phyloP scores from a whole-genome alignment of 2,888 invertebrate genomes.

The Aproaerema taeniolella region DNA sequence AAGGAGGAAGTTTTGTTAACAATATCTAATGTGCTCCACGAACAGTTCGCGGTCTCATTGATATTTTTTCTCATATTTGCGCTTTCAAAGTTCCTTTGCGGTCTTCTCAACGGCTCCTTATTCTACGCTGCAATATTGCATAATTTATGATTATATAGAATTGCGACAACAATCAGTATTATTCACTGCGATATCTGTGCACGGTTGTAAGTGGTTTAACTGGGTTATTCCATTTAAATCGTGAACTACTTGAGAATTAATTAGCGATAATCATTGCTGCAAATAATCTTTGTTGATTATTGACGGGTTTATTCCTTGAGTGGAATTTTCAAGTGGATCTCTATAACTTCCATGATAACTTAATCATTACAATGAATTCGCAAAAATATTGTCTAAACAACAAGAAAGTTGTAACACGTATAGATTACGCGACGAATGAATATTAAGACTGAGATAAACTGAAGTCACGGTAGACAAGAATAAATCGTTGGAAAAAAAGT shows the following conservation, averaged over 20 bases:
- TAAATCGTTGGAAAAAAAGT: too few relatives aligned
- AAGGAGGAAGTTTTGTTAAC: constrained; percentile 75
- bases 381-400: not conserved
- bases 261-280: constrained; percentile 62
- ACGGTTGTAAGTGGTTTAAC: constrained; percentile 51
- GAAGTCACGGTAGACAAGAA: too few relatives aligned
- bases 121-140: constrained; percentile 53
- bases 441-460: too few relatives aligned
- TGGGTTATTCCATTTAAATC: constrained; percentile 69
- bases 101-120: constrained; percentile 54
- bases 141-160: constrained; percentile 50
- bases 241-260: constrained; percentile 58
- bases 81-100: constrained; percentile 48
- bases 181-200: constrained; percentile 47
- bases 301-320: constrained; percentile 50
- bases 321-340: constrained; percentile 50
- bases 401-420: not conserved
- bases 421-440: not conserved
- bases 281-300: constrained; percentile 56
- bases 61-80: constrained; percentile 58
- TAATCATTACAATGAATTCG: not conserved
- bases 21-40: constrained; percentile 74
- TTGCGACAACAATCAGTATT: constrained; percentile 46
- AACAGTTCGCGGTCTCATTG: constrained; percentile 62
- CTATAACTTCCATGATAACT: constrained; percentile 40